Percentiles rank a stretch among this genome's conserved stretches.
Evolutionary conservation across 2,888 invertebrate genomes (phyloP).

Genomic region (Steinernema carpocapsae): DNA sequence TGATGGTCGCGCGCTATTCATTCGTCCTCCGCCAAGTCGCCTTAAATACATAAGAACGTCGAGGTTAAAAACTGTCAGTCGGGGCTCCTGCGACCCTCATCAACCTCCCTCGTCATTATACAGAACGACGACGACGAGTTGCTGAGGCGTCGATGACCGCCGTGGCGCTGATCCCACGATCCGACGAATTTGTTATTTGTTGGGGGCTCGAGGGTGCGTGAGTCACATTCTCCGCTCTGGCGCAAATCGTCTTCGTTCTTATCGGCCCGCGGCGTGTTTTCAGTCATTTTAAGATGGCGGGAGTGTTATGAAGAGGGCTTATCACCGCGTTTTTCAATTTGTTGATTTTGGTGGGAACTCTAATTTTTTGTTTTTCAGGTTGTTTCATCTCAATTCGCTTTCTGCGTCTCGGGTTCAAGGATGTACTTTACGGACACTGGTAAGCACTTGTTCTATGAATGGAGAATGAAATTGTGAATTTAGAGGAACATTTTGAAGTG

Average conservation of each 20-base stretch:
- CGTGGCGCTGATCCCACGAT: conserved; percentile 15
- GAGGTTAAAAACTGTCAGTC: conserved; percentile 26
- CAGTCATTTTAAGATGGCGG: neutral
- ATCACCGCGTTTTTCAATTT: neutral
- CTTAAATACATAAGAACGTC: conserved; percentile 4
- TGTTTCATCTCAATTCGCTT: neutral
- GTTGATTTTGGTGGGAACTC: conserved; percentile 6
- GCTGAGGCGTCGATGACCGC: conserved; percentile 16
- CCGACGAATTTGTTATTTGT: conserved; percentile 14
- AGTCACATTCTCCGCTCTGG: neutral
- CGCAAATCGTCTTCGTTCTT: conserved; percentile 2
- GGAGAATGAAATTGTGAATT: neutral
- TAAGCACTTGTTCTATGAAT: neutral
- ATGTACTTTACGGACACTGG: neutral
- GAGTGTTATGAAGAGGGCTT: neutral
- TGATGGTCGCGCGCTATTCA: conserved; percentile 2
- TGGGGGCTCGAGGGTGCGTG: neutral
- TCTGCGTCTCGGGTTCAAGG: neutral
- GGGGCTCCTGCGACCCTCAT: conserved; percentile 1
- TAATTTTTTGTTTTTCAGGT: conserved; percentile 7
- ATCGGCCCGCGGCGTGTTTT: neutral
- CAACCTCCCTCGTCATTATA: neutral
- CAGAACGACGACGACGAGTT: conserved; percentile 1
- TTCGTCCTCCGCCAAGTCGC: neutral
- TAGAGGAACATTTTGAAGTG: conserved; percentile 2